Evolutionary conservation across 2,113 vertebrate genomes (phyloP).

Genomic region (Aix galericulata): DNA sequence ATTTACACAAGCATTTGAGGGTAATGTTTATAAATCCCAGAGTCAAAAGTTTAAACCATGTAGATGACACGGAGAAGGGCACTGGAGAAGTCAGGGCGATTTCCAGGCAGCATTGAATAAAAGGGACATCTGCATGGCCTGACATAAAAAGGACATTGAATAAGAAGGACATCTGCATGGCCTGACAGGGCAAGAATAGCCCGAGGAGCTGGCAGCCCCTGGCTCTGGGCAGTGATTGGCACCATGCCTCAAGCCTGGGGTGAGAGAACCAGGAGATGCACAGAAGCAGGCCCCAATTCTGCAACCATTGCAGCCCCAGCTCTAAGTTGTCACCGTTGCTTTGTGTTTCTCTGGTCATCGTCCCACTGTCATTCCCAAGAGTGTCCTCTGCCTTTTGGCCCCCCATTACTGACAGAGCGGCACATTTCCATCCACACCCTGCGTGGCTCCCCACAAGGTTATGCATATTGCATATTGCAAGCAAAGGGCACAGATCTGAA

Average conservation of each 20-base stretch:
- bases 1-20: not conserved
- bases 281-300: accelerated
- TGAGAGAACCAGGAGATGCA: not conserved
- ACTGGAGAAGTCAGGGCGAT: not conserved
- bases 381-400: not conserved
- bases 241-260: accelerated
- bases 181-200: not conserved
- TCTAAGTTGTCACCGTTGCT: not conserved
- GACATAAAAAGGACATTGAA: no score
- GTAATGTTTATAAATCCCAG: not conserved
- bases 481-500: accelerated
- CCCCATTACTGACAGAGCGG: accelerated
- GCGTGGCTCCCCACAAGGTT: accelerated
- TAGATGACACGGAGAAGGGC: not conserved
- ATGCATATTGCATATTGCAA: accelerated
- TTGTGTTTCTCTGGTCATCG: not conserved
- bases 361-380: not conserved
- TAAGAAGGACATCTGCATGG: not conserved
- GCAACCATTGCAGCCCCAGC: not conserved
- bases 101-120: not conserved
- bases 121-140: not conserved
- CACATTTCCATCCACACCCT: accelerated
- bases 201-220: not conserved
- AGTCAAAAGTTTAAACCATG: not conserved
- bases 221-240: not conserved